Evolutionary conservation across 2,797 vertebrate genomes (phyloP), one percentile per base, ranked within the genome.

Genomic region (Pygocentrus nattereri): DNA sequence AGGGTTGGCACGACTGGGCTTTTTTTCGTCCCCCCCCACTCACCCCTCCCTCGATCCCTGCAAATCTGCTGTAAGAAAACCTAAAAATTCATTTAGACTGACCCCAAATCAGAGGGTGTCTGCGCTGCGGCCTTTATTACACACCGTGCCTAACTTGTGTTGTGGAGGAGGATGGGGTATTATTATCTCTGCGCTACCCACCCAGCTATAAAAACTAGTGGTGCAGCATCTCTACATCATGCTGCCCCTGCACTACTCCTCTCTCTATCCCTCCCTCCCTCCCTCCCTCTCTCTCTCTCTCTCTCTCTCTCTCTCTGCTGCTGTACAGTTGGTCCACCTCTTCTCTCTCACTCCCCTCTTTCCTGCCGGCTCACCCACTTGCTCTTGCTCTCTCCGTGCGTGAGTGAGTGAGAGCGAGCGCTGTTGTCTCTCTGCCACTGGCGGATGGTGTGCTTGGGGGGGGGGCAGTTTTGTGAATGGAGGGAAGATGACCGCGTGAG

Each of bases 101-200:
- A 94, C 93, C 93, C 86, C 93, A 94, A 92, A 94, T 95, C 95
- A 96, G 93, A 91, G 94, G 93, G 94, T 93, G 92, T 95, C 93
- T 92, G 91, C 92, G 85, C 91, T 91, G 94, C 93, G 93, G 91
- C 94, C 95, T 95, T 84, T 94, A 93, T 92, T 94, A 92, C 87
- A 88, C 93, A 90, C 92, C 93, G 91, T 91, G 92, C 93, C 94
- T 92, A 94, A 91, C 89, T 93, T 94, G 90, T 94, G 90, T 95
- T 94, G 94, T 93, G 95, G 95, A 95, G 93, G 95, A 95, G 95
- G 95, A 94, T 94, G 95, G 93, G 94, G 95, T 94, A 94, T 95
- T 95, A 95, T 96, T 95, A 95, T 95, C 94, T 94, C 93, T 89
- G 89, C 91, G 95, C 95, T 96, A 93, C 94, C 94, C 95, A 96